Evolutionary conservation across 1,140 invertebrate genomes (phyloP).

Genomic region (Drosophila willistoni): DNA sequence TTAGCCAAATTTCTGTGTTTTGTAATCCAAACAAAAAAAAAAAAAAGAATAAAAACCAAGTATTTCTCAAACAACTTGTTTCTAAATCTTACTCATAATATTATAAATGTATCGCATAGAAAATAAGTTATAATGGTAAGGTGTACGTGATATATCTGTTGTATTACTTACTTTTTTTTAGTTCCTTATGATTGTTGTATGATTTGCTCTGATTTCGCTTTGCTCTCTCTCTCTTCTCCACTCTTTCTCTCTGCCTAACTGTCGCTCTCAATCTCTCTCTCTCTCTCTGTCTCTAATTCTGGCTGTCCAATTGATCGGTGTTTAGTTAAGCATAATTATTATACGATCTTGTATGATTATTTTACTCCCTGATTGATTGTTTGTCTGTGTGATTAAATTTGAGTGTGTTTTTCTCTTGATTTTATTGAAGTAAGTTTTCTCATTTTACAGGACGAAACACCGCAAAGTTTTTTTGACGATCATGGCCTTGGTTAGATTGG

Average conservation of each 20-base stretch:
- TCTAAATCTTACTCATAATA: slow-evolving; percentile 15
- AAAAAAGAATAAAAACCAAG: slow-evolving; percentile 49
- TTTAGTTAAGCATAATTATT: slow-evolving; percentile 46
- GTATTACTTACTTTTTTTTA: slow-evolving; percentile 12
- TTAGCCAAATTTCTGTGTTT: slow-evolving; percentile 78
- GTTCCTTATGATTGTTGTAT: slow-evolving; percentile 42
- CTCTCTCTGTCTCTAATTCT: slow-evolving; percentile 22
- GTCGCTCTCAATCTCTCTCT: slow-evolving; percentile 18
- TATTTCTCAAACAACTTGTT: slow-evolving; percentile 58
- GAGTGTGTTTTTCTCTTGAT: slow-evolving; percentile 40
- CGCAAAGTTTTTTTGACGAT: slow-evolving; percentile 99
- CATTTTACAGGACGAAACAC: slow-evolving; percentile 97
- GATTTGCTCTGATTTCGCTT: slow-evolving; percentile 46
- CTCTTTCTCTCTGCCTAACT: slow-evolving; percentile 27
- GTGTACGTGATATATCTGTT: slow-evolving; percentile 50
- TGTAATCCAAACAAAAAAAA: slow-evolving; percentile 58
- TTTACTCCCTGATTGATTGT: slow-evolving; percentile 35
- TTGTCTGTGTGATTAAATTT: slow-evolving; percentile 14
- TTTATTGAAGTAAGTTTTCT: slow-evolving; percentile 66
- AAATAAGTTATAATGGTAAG: slow-evolving; percentile 50
- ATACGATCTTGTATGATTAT: slow-evolving; percentile 23
- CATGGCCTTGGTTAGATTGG: slow-evolving; percentile 94
- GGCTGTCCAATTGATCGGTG: slow-evolving; percentile 31
- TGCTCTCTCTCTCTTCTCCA: slow-evolving; percentile 16
- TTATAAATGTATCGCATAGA: slow-evolving; percentile 59